Conservation (phyloP, 2,113 vertebrate species). For the Hassar affinis region DNA sequence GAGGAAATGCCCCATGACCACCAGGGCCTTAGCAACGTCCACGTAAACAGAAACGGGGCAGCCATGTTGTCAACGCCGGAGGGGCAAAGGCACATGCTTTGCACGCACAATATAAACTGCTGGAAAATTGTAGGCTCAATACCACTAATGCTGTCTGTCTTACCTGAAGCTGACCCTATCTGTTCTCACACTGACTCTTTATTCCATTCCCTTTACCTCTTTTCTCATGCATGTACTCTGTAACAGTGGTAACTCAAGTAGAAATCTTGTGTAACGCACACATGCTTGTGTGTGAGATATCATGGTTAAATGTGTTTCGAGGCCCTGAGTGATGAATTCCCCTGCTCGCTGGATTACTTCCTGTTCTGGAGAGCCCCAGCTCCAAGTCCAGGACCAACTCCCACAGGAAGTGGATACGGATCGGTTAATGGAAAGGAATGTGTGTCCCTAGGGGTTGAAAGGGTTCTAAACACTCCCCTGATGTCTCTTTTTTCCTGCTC, state of each 20-base stretch:
- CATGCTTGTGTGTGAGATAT: slow-evolving; percentile 34
- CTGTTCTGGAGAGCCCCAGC: slow-evolving; percentile 54
- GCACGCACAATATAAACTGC: slow-evolving; percentile 57
- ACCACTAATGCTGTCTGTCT: not conserved
- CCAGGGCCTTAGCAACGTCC: slow-evolving; percentile 28
- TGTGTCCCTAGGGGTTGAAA: slow-evolving; percentile 37
- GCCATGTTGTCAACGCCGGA: slow-evolving; percentile 30
- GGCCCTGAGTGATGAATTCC: slow-evolving; percentile 53
- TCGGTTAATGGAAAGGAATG: slow-evolving; percentile 57
- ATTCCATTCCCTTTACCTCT: slow-evolving; percentile 20
- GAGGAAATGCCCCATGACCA: slow-evolving; percentile 46
- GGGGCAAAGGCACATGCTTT: slow-evolving; percentile 7
- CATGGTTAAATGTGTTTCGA: slow-evolving; percentile 39
- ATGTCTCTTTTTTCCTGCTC: slow-evolving; percentile 35
- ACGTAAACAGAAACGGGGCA: slow-evolving; percentile 35
- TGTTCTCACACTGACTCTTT: not conserved
- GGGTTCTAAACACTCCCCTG: slow-evolving; percentile 50
- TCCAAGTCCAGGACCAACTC: slow-evolving; percentile 43
- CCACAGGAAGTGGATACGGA: slow-evolving; percentile 55
- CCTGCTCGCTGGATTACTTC: slow-evolving; percentile 55
- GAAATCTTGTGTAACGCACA: not conserved
- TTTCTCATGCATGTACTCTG: slow-evolving; percentile 2
- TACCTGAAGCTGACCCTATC: not conserved
- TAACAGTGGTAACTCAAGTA: slow-evolving; percentile 24
- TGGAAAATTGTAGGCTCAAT: not conserved